Percentiles rank a stretch among this genome's conserved stretches.
These are phyloP conservation scores for Pantherophis vulpinus DNA, from an alignment of 2,797 vertebrate genomes.

Conservation along the genomic window DNA sequence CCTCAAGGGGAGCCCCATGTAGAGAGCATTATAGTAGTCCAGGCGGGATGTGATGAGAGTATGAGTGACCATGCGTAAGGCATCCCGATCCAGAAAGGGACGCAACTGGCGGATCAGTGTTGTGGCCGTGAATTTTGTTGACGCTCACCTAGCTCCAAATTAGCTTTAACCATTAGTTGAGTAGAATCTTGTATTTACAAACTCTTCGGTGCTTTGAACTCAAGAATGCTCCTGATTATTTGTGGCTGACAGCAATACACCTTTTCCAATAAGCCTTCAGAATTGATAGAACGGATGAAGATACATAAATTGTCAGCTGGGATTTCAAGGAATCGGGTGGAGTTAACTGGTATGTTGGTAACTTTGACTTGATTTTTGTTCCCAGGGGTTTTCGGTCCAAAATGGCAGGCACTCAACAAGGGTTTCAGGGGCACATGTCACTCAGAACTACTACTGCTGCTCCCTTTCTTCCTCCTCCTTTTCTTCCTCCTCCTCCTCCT, in stretches of 20 bases:
- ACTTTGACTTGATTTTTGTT: background rate
- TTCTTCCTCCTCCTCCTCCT: accelerated
- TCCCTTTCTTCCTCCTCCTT: too few species aligned
- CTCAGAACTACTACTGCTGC: background rate
- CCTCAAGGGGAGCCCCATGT: too few species aligned
- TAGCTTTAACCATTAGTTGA: too few species aligned
- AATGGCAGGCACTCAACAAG: background rate
- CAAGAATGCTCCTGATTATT: too few species aligned
- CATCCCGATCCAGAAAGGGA: too few species aligned
- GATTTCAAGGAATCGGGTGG: background rate
- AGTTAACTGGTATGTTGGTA: background rate
- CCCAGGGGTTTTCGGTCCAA: background rate
- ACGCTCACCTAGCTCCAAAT: background rate
- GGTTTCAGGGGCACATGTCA: background rate
- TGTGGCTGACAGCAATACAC: background rate
- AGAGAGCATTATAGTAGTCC: too few species aligned
- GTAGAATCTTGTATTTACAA: too few species aligned
- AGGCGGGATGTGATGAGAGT: too few species aligned
- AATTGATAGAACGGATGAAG: background rate
- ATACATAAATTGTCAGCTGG: background rate
- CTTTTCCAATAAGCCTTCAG: background rate
- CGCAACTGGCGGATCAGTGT: too few species aligned
- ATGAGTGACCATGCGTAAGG: too few species aligned
- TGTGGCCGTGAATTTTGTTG: too few species aligned
- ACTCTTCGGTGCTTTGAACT: too few species aligned